phyloP scores from a whole-genome alignment of 92 coral and sea anemone genomes.

The Bergia puertoricense region DNA sequence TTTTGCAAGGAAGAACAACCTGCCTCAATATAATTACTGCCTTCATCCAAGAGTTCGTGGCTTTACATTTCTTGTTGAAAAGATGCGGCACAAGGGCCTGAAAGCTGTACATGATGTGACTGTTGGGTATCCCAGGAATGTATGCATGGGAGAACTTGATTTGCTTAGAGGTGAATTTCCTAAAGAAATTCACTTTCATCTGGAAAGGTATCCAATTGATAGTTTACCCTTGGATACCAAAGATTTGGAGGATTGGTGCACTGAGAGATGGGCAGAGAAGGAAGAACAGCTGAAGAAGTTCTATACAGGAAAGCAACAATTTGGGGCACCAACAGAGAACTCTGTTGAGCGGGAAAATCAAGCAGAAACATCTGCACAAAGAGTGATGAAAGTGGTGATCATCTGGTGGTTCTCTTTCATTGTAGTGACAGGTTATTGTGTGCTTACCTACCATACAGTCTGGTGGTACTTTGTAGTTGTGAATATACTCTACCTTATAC shows the following conservation, averaged over 20 bases:
- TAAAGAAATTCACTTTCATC: conserved; percentile 85
- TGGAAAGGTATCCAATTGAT: conserved; percentile 73
- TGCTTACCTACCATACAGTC: conserved; percentile 53
- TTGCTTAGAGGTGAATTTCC: conserved; percentile 81
- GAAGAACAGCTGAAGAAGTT: conserved; percentile 75
- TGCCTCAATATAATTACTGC: conserved; percentile 79
- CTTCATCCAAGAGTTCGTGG: conserved; percentile 97
- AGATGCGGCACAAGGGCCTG: conserved; percentile 71
- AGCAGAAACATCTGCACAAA: conserved; percentile 48
- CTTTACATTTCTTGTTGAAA: conserved; percentile 82
- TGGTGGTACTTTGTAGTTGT: conserved; percentile 74
- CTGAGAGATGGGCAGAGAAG: conserved; percentile 80
- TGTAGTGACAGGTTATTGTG: conserved; percentile 24
- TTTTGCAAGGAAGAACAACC: conserved; percentile 86
- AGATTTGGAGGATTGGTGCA: conserved; percentile 89
- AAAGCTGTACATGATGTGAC: conserved; percentile 93
- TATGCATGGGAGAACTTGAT: conserved; percentile 78
- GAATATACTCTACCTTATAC: conserved; percentile 35
- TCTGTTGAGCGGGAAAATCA: conserved; percentile 31
- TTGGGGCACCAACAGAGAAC: conserved; percentile 56
- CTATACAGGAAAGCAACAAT: conserved; percentile 60
- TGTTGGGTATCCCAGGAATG: conserved; percentile 76
- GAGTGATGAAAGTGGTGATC: conserved; percentile 55
- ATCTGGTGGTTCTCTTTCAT: conserved; percentile 73
- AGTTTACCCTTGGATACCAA: conserved; percentile 66